Evolutionary conservation across 30 jellyfish, hydroid and myxozoan species (phyloP).

Genomic region (Chironex yamaguchii): DNA sequence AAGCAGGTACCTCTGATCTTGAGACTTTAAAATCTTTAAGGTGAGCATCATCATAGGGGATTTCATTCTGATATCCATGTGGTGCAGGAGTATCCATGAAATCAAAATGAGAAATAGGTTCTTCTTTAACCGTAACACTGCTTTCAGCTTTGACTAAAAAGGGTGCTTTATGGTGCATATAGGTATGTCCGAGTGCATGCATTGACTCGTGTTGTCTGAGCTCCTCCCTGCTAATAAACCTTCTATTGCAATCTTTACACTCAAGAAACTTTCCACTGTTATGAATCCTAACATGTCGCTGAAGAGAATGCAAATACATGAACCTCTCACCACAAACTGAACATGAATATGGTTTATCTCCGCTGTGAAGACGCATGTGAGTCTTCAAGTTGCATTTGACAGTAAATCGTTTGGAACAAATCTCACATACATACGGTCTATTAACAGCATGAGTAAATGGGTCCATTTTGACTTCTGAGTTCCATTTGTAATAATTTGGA

Average conservation of each 20-base stretch:
- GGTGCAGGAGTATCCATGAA: too few species aligned
- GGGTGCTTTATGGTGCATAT: neutral
- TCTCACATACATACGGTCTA: neutral
- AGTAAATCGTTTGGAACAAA: neutral
- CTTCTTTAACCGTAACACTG: neutral
- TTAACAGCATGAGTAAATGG: neutral
- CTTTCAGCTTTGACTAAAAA: too few species aligned
- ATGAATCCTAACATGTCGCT: neutral
- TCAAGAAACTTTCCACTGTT: neutral
- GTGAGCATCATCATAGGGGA: neutral
- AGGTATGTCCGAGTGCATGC: neutral
- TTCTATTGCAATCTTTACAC: neutral
- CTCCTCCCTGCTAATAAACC: neutral
- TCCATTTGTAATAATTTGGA: neutral
- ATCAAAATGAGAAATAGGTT: neutral
- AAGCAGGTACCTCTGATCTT: neutral
- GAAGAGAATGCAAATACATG: neutral
- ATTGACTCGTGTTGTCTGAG: neutral
- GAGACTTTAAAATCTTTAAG: too few species aligned
- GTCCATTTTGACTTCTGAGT: too few species aligned
- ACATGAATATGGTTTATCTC: conserved; percentile 7
- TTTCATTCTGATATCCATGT: neutral
- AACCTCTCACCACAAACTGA: neutral
- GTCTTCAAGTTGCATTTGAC: neutral
- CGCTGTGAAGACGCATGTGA: conserved; percentile 8